phyloP scores from a whole-genome alignment of 2,888 invertebrate genomes.

The Synanthedon formicaeformis region DNA sequence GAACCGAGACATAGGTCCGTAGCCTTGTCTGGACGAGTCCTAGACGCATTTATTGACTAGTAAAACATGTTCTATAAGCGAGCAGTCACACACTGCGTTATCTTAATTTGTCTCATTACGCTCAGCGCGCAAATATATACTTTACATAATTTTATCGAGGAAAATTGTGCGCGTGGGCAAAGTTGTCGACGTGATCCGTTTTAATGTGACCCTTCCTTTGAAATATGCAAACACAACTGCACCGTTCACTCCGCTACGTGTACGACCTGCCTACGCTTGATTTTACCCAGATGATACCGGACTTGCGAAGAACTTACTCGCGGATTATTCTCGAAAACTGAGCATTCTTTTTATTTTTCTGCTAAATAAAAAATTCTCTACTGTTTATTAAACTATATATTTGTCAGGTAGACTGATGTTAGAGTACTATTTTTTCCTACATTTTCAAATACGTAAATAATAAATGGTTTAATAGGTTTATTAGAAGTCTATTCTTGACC shows the following conservation, averaged over 20 bases:
- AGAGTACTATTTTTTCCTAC: background rate
- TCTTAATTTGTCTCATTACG: constrained; percentile 61
- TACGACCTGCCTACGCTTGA: constrained; percentile 1
- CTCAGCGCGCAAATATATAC: constrained; percentile 46
- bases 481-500: too few relatives aligned
- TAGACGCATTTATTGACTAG: constrained; percentile 46
- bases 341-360: background rate
- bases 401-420: background rate
- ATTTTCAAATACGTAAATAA: background rate
- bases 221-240: constrained; percentile 41
- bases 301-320: constrained; percentile 7
- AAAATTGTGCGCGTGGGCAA: constrained; percentile 58
- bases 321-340: constrained; percentile 1
- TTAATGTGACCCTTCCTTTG: constrained; percentile 46
- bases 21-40: constrained; percentile 36
- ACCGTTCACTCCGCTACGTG: constrained; percentile 11
- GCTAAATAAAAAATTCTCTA: too few relatives aligned
- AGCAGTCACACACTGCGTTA: constrained; percentile 32
- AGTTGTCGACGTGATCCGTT: constrained; percentile 36
- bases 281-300: constrained; percentile 1
- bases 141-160: constrained; percentile 62
- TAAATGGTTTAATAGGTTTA: too few relatives aligned
- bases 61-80: constrained; percentile 32
- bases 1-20: constrained; percentile 4
- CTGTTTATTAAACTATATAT: background rate